A percentile compares a stretch with the other conserved stretches of the same genome.
Evolutionary conservation across 2,888 invertebrate species (phyloP).

Genomic region (Pheosia tremula): DNA sequence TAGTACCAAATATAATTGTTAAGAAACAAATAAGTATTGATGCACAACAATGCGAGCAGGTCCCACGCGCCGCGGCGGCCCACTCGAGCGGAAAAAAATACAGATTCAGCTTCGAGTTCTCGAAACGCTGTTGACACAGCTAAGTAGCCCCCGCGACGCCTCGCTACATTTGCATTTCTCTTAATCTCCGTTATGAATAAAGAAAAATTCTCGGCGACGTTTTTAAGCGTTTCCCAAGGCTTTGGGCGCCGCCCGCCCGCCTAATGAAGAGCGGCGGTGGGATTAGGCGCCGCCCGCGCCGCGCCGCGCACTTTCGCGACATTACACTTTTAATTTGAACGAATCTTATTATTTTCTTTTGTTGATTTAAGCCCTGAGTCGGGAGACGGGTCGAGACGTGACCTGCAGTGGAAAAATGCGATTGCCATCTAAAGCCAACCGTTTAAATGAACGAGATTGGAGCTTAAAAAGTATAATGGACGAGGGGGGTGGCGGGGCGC

Average conservation of each 20-base stretch:
- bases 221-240: conserved; percentile 71
- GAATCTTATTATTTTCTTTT: conserved; percentile 88
- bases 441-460: conserved; percentile 89
- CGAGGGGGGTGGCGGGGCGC: conserved; percentile 70
- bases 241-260: conserved; percentile 52
- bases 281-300: conserved; percentile 64
- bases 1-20: conserved; percentile 6
- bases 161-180: conserved; percentile 83
- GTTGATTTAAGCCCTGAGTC: conserved; percentile 87
- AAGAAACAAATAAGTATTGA: conserved; percentile 18
- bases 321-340: conserved; percentile 90
- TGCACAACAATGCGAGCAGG: conserved; percentile 21
- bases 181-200: conserved; percentile 84
- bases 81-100: conserved; percentile 53
- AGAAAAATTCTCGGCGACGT: conserved; percentile 80
- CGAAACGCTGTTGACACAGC: conserved; percentile 79
- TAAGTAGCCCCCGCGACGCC: conserved; percentile 78
- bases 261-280: conserved; percentile 79
- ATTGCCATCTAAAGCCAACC: conserved; percentile 89
- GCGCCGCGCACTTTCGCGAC: conserved; percentile 75
- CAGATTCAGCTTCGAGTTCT: conserved; percentile 49
- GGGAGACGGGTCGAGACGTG: conserved; percentile 86
- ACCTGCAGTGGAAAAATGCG: conserved; percentile 89
- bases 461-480: conserved; percentile 90
- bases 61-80: conserved; percentile 30